Base-by-base conservation (phyloP, 2,797 vertebrate genomes). In the Prunella strophiata region DNA sequence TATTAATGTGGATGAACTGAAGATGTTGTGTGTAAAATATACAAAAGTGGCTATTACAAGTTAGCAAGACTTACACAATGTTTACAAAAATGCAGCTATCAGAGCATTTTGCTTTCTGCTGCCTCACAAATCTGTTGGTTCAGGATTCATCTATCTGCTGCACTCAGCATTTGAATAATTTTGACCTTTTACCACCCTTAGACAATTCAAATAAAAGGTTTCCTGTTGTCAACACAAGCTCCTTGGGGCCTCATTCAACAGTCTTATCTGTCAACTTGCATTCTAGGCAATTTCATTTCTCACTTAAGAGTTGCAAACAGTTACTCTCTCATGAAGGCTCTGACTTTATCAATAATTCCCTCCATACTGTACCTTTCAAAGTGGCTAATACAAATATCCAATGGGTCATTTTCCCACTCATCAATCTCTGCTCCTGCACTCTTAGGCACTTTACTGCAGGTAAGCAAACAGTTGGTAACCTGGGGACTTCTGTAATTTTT, bases 181-280 rank as follows among this genome's bases (percentile, higher is more conserved):
- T 68, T 97, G 92, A 97, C 95, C 96, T 97, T 97, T 97, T 75
- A 59, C 51, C 13, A 91, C 40, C 88, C 85, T 93, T 43, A 81
- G 81, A 95, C 94, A 87, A 96, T 75, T 95, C 88, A 92, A 92
- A 95, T 89, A 83, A 91, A 89, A 93, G 78, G 89, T 88, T 97
- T 94, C 76, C 70, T 79, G 71, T 78, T 93, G 92, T 86, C 61
- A 93, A 72, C 77, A 58, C 81, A 83, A 93, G 62, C 38, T 95
- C 83, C 91, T 96, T 84, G 72, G 92, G 81, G 80, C 63, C 76
- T 82, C 87, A 71, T 75, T 91, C 93, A 91, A 75, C 62, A 88
- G 61, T 45, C 17, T 58, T 75, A 82, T 58, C 95, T 96, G 78
- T 93, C 91, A 91, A 54, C 81, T 63, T 82, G 70, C 77, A 91